Percentiles rank a stretch among this genome's conserved stretches.
Evolutionary conservation across 2,113 vertebrate genomes (phyloP).

Genomic region (Lamprotornis superbus): DNA sequence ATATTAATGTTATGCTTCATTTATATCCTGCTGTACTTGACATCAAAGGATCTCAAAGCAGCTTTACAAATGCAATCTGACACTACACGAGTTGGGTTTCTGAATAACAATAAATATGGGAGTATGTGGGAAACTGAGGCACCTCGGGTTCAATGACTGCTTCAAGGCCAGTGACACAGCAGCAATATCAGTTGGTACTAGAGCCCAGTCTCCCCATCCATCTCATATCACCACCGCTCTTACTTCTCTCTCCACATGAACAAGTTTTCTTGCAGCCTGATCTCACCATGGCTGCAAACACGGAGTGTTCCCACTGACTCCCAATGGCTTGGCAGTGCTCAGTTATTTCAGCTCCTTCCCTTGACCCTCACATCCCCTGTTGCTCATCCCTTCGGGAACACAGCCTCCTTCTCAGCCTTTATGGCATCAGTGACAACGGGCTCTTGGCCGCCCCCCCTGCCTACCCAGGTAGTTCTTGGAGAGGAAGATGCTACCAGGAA

Average conservation of each 20-base stretch:
- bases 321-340: background rate
- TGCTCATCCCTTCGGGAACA: background rate
- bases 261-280: background rate
- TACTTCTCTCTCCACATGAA: background rate
- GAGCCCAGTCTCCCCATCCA: background rate
- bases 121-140: background rate
- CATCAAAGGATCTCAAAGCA: slow-evolving; percentile 44
- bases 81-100: background rate
- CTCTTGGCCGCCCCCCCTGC: background rate
- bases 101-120: background rate
- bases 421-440: background rate
- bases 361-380: background rate
- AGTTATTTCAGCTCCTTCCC: background rate
- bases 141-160: background rate
- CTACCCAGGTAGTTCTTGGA: rapidly evolving
- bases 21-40: slow-evolving; percentile 8
- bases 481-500: background rate
- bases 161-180: background rate
- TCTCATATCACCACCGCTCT: no score
- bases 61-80: slow-evolving; percentile 26
- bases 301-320: rapidly evolving
- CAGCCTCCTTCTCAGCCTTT: background rate
- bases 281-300: rapidly evolving
- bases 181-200: background rate
- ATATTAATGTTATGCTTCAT: slow-evolving; percentile 19